Evolutionary conservation across 2,888 invertebrate species (phyloP), one percentile per base, ranked within the genome.

Genomic region (Gibbula magus): DNA sequence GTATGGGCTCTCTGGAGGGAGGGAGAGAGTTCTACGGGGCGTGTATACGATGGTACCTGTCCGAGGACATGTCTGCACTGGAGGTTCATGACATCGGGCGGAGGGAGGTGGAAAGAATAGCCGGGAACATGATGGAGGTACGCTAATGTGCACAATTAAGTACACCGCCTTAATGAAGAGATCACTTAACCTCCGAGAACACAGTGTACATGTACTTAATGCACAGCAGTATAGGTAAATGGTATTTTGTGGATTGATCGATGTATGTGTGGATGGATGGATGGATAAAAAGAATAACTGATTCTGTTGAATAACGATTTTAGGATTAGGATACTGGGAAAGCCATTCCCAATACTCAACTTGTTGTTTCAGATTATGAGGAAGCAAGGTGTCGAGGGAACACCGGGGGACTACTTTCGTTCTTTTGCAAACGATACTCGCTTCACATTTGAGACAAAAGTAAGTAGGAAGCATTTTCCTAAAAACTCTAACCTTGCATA

Each of bases 21-120:
- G 93, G 93, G 3, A 75, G 77, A 25, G 89, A 88, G 5, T 90
- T 85, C 80, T 93, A 93, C 84, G 78, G 83, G 32, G 89, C 89
- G 1, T 88, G 89, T 53, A 87, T 93, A 29, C 87, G 89, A 32
- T 92, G 89, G 86, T 92, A 93, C 82, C 87, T 92, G 4, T 90
- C 91, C 0, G 80, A 89, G 16, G 81, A 86, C 66, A 83, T 89
- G 80, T 88, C 90, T 0, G 87, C 92, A 0, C 86, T 88, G 66
- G 87, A 91, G 75, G 91, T 93, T 20, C 92, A 93, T 79, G 78
- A 89, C 18, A 84, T 89, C 32, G 92, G 93, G 1, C 79, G 91
- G 7, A 54, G 83, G 22, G 92, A 92, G 81, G 91, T 93, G 8
- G 82, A 83, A 2, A 84, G 91, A 18, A 91, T 92, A 39, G 81